Evolutionary conservation across 2,888 invertebrate species (phyloP), one percentile per base, ranked within the genome.

Genomic region (Venusia cambrica): DNA sequence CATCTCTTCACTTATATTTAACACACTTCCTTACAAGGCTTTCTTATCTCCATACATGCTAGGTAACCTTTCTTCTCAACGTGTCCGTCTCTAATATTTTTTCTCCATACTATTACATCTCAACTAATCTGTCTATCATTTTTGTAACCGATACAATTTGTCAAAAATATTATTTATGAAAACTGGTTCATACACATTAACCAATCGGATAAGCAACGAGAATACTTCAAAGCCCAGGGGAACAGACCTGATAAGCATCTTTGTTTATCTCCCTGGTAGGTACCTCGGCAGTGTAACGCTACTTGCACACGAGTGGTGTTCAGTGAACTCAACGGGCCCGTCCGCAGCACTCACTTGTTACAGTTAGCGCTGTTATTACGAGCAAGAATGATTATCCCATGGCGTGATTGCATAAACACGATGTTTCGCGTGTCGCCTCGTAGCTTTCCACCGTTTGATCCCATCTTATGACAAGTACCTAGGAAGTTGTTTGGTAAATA

Each of bases 241-340:
- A 15, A 20, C 21, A 12, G 16, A 5, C 8, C 10, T 17, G 32
- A 19, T 38, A 32, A 24, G 19, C 22, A 38, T 33, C 28, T 6
- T 18, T 32, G 18, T 32, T 28, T 33, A 30, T 34, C 22, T 24
- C 25, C 26, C 29, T 18, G 33, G 25, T 38, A 33, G 33, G 34
- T 19, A 38, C 38, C 33, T 38, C 9, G 27, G 19, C 36, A 22
- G 21, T 7, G 56, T 54, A 55, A 57, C 59, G 60, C 51, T 56
- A 48, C 54, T 52, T 59, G 59, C 59, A 60, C 58, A 64, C 56
- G 54, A 54, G 54, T 36, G 41, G 43, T 54, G 51, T 51, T 51
- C 54, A 54, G 48, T 57, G 58, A 62, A 50, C 59, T 54, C 48
- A 46, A 52, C 53, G 52, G 52, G 51, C 56, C 57, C 54, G 58